phyloP scores from a whole-genome alignment of 1,140 invertebrate species.

The Pogonomyrmex californicus region DNA sequence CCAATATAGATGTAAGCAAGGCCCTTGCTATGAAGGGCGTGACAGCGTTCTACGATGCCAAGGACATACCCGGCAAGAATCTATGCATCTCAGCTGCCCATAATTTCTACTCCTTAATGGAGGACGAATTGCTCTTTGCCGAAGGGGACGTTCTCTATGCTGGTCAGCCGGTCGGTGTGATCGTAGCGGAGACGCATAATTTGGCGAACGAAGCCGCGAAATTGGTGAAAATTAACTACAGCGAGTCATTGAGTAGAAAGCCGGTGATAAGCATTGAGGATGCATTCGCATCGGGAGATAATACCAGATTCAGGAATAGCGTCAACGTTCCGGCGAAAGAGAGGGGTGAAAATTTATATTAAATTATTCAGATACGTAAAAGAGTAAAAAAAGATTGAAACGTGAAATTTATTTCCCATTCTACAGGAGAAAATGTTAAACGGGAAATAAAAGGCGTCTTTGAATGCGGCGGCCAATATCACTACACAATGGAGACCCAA shows the following conservation, averaged over 20 bases:
- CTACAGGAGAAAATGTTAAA: constrained; percentile 80
- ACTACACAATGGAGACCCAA: constrained; percentile 91
- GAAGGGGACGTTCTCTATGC: constrained; percentile 88
- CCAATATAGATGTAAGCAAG: constrained; percentile 87
- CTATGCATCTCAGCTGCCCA: constrained; percentile 83
- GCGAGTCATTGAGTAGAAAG: constrained; percentile 82
- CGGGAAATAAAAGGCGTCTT: constrained; percentile 87
- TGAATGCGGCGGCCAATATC: constrained; percentile 87
- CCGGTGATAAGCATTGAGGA: constrained; percentile 90
- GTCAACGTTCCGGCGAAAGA: constrained; percentile 80
- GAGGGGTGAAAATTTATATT: constrained; percentile 77
- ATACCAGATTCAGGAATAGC: constrained; percentile 78
- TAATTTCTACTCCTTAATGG: constrained; percentile 65
- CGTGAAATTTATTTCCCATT: too few species aligned
- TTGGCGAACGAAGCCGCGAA: constrained; percentile 89
- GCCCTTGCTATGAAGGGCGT: constrained; percentile 91
- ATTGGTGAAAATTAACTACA: constrained; percentile 90
- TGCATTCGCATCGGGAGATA: constrained; percentile 86
- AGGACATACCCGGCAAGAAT: constrained; percentile 93
- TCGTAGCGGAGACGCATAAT: constrained; percentile 89
- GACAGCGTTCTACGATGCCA: constrained; percentile 90
- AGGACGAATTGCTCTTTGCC: constrained; percentile 85
- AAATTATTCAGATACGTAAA: neutral
- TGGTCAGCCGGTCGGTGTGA: constrained; percentile 91
- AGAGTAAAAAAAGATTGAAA: neutral